Percentiles rank a stretch among this genome's conserved stretches.
These are phyloP conservation scores for Eremobia ochroleuca DNA, from an alignment of 2,888 invertebrate species.

Conservation along the genomic window DNA sequence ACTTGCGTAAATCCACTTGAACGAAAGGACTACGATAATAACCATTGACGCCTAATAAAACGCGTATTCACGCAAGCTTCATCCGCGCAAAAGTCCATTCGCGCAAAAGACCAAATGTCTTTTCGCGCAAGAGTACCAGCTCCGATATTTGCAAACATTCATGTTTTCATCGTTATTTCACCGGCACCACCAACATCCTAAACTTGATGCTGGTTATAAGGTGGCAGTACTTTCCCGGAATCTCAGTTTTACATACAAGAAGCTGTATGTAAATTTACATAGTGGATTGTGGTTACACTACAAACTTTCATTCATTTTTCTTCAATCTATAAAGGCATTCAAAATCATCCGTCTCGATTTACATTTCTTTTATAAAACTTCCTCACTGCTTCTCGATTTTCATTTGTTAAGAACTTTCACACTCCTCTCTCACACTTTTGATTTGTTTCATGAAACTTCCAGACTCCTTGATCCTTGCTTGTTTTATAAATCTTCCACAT, in stretches of 20 bases:
- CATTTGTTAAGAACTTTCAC: not conserved
- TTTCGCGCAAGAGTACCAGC: not conserved
- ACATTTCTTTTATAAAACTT: not conserved
- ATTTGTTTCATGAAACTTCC: not conserved
- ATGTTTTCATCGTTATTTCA: not conserved
- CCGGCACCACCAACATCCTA: not conserved
- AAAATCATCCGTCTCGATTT: not conserved
- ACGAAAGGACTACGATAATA: not conserved
- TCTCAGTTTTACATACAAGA: not conserved
- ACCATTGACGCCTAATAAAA: not conserved
- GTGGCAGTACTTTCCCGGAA: not conserved
- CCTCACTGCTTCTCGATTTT: not conserved
- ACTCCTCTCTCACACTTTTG: not conserved
- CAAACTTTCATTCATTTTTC: not conserved
- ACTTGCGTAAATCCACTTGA: too few relatives aligned
- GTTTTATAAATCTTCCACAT: conserved; percentile 1
- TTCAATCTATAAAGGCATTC: not conserved
- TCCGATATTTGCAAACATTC: not conserved
- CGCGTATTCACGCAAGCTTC: too few relatives aligned
- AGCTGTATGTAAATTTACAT: not conserved
- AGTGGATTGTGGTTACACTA: not conserved
- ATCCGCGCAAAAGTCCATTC: too few relatives aligned
- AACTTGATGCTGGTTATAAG: not conserved
- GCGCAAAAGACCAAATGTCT: too few relatives aligned
- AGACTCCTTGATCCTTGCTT: not conserved